phyloP scores from a whole-genome alignment of 2,888 invertebrate genomes.

The Cyclophora punctaria region DNA sequence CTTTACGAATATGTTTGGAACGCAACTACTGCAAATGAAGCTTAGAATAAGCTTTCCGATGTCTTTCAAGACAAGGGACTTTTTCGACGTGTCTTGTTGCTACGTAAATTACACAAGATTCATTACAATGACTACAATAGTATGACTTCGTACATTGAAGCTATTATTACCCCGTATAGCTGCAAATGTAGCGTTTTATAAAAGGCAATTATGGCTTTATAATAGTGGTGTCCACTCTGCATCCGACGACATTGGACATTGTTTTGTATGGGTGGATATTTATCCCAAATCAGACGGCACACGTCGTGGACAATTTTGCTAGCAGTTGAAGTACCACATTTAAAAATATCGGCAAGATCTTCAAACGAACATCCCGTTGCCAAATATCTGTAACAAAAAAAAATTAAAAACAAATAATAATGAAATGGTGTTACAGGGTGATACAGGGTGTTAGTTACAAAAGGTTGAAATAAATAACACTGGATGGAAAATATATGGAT shows the following conservation, averaged over 20 bases:
- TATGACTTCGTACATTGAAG: too few relatives aligned
- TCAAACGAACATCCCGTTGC: slow-evolving; percentile 3
- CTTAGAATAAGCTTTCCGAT: too few relatives aligned
- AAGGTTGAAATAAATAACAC: neutral
- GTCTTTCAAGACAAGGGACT: too few relatives aligned
- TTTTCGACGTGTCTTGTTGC: too few relatives aligned
- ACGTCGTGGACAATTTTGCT: slow-evolving; percentile 1
- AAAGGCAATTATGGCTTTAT: slow-evolving; percentile 13
- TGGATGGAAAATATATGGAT: neutral
- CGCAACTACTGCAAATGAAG: too few relatives aligned
- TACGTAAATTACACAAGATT: too few relatives aligned
- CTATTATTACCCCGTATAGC: slow-evolving; percentile 9
- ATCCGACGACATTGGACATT: slow-evolving; percentile 1
- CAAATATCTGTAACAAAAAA: slow-evolving; percentile 4
- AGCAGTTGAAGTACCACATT: slow-evolving; percentile 4
- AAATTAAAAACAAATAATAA: neutral
- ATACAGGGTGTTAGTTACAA: too few relatives aligned
- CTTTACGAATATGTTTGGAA: too few relatives aligned
- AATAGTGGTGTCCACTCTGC: slow-evolving; percentile 10
- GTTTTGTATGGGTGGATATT: too few relatives aligned
- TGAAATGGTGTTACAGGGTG: too few relatives aligned
- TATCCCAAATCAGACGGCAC: slow-evolving; percentile 1
- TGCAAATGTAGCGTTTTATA: slow-evolving; percentile 12
- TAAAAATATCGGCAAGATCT: slow-evolving; percentile 1
- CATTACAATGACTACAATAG: too few relatives aligned